Conservation (phyloP, 2,888 invertebrate species). For the Orgyia antiqua region DNA sequence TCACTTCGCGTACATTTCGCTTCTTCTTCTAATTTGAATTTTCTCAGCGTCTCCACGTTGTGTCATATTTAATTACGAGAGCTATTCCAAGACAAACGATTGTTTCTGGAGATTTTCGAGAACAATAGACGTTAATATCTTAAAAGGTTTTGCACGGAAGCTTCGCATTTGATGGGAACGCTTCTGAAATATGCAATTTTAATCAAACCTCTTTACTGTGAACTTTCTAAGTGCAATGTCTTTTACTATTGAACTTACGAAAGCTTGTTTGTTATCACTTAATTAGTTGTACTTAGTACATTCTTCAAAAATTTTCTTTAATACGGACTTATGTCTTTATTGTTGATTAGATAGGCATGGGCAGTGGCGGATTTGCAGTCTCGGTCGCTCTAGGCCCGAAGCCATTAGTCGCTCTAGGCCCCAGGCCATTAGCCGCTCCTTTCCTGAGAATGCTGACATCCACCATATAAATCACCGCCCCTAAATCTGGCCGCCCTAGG, state of each 20-base stretch:
- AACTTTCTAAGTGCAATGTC: background rate
- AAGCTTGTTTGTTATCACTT: too few relatives aligned
- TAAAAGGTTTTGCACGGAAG: conserved; percentile 26
- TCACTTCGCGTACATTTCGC: conserved; percentile 1
- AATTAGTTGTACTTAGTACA: too few relatives aligned
- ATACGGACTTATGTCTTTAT: too few relatives aligned
- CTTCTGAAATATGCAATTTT: conserved; percentile 17
- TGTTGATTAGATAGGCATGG: too few relatives aligned
- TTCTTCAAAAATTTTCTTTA: too few relatives aligned
- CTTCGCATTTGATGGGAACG: conserved; percentile 19
- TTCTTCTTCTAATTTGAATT: conserved; percentile 4
- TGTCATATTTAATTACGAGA: conserved; percentile 25
- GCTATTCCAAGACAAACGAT: conserved; percentile 12
- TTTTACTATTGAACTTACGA: background rate
- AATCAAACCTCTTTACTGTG: background rate
- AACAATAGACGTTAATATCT: conserved; percentile 28
- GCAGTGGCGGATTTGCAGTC: too few relatives aligned
- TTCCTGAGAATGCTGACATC: too few relatives aligned
- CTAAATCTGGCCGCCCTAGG: too few relatives aligned
- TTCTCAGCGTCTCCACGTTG: conserved; percentile 8
- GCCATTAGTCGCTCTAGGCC: too few relatives aligned
- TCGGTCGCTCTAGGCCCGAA: too few relatives aligned
- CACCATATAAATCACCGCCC: too few relatives aligned
- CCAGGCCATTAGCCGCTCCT: too few relatives aligned
- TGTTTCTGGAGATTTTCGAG: conserved; percentile 17